Percentiles rank a stretch among this genome's conserved stretches.
Evolutionary conservation across 2,113 vertebrate genomes (phyloP).

Genomic region (Pollimyrus isidori): DNA sequence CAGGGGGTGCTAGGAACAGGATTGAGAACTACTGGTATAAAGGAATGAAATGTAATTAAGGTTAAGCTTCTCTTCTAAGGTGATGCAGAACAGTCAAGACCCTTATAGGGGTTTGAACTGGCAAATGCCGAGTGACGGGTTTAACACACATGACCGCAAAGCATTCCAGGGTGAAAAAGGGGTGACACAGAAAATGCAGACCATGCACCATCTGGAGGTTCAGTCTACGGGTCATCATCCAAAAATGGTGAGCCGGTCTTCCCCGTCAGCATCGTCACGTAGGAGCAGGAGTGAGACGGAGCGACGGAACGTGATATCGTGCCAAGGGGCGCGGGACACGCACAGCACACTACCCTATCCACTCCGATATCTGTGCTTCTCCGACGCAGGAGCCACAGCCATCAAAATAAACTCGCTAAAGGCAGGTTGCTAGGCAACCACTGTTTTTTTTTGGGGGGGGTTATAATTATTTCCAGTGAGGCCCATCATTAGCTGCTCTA

Average conservation of each 20-base stretch:
- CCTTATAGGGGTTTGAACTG: not conserved
- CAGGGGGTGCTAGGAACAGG: not conserved
- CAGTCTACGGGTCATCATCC: not conserved
- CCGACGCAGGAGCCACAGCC: not conserved
- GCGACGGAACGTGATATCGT: not conserved
- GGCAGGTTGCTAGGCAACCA: slow-evolving; percentile 21
- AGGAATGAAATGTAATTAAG: not conserved
- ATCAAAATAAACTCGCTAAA: not conserved
- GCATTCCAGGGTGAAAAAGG: not conserved
- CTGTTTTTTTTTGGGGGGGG: slow-evolving; percentile 13
- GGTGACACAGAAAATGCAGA: not conserved
- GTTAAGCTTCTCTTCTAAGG: not conserved
- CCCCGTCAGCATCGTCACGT: not conserved
- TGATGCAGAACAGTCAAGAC: not conserved
- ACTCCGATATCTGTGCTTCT: not conserved
- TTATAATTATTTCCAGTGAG: slow-evolving; percentile 13
- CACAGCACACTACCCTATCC: not conserved
- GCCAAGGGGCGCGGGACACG: not conserved
- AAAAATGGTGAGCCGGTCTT: not conserved
- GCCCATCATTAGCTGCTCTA: slow-evolving; percentile 3
- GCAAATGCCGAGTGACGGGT: not conserved
- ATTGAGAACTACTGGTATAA: not conserved
- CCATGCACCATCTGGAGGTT: not conserved
- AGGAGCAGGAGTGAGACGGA: not conserved
- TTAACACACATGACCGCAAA: not conserved